phyloP scores from a whole-genome alignment of 2,113 vertebrate genomes.

The Pomatorhinus ruficollis region DNA sequence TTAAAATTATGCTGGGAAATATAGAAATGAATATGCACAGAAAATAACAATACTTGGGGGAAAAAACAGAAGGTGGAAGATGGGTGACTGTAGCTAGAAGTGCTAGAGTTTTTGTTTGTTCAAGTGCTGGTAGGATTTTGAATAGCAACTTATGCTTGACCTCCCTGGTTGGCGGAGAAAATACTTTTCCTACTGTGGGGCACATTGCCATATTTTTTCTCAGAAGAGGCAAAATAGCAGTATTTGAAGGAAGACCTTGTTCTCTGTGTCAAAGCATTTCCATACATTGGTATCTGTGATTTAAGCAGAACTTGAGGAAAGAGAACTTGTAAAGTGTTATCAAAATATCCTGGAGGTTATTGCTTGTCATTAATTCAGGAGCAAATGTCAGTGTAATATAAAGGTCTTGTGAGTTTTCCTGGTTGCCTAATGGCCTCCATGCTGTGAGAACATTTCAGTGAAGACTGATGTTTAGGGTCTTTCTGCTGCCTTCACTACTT shows the following conservation, averaged over 20 bases:
- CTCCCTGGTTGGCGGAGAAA: not conserved
- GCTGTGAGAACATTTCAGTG: not conserved
- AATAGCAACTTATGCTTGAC: not conserved
- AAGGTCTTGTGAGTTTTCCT: not conserved
- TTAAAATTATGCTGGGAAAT: not conserved
- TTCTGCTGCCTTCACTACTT: not conserved
- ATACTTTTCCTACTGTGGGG: not conserved
- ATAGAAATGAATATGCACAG: not conserved
- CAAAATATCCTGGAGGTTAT: not conserved
- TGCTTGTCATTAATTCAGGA: not conserved
- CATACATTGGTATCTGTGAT: not conserved
- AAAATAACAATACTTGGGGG: not conserved
- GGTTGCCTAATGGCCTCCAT: not conserved
- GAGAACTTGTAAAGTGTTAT: not conserved
- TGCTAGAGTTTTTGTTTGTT: not conserved
- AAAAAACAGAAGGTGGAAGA: accelerated
- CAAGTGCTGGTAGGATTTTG: not conserved
- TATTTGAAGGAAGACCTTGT: not conserved
- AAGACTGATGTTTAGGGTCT: not conserved
- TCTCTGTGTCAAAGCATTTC: not conserved
- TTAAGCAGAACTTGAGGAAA: not conserved
- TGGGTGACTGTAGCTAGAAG: not conserved
- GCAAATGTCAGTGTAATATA: not conserved
- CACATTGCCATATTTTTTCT: not conserved
- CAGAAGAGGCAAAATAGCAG: not conserved